Evolutionary conservation across 2,113 vertebrate species (phyloP).

Genomic region (human): DNA sequence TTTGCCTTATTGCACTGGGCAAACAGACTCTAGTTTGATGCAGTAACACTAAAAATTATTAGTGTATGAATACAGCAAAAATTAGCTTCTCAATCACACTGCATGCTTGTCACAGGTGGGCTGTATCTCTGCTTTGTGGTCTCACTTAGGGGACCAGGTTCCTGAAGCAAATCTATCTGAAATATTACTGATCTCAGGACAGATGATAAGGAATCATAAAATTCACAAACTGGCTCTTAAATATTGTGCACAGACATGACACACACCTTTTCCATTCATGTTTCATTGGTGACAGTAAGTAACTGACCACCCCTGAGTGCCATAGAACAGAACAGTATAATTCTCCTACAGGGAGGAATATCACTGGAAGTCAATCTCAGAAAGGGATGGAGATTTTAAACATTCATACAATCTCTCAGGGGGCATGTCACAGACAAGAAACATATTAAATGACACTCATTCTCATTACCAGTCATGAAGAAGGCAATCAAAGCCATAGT

Average conservation of each 20-base stretch:
- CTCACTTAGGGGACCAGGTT: not conserved
- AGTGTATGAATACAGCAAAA: not conserved
- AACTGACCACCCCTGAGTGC: not conserved
- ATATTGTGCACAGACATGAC: not conserved
- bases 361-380: not conserved
- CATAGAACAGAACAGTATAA: not conserved
- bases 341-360: accelerated
- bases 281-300: not conserved
- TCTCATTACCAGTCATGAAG: not conserved
- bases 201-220: not conserved
- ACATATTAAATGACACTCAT: not conserved
- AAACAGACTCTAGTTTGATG: not conserved
- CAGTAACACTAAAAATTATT: not conserved
- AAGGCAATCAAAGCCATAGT: not conserved
- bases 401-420: not conserved
- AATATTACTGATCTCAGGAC: not conserved
- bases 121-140: not conserved
- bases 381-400: not conserved
- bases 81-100: not conserved
- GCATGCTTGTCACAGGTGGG: not conserved
- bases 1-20: not conserved
- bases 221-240: not conserved
- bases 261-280: not conserved
- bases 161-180: not conserved
- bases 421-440: not conserved